Evolutionary conservation across 2,888 invertebrate species (phyloP).

Genomic region (Coenonympha glycerion): DNA sequence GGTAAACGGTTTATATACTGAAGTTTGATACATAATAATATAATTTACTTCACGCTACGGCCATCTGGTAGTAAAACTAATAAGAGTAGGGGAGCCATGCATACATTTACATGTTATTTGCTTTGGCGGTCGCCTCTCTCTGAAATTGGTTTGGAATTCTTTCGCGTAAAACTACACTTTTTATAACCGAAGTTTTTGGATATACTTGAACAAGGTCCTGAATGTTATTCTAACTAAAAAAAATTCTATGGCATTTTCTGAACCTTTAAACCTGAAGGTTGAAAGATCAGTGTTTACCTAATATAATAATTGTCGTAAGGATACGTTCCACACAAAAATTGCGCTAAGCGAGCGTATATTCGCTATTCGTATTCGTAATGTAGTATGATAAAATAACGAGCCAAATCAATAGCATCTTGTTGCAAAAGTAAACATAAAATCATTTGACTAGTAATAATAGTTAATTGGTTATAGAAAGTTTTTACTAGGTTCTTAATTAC

Average conservation of each 20-base stretch:
- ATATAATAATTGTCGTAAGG: too few relatives aligned
- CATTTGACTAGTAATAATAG: too few relatives aligned
- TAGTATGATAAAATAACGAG: too few relatives aligned
- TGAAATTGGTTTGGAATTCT: conserved; percentile 12
- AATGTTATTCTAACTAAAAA: not conserved
- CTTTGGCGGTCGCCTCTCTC: conserved; percentile 11
- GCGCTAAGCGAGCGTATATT: too few relatives aligned
- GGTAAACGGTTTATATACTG: not conserved
- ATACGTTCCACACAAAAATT: too few relatives aligned
- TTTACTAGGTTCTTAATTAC: too few relatives aligned
- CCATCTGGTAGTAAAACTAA: conserved; percentile 1
- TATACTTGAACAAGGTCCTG: not conserved
- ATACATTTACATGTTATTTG: conserved; percentile 13
- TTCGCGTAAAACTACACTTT: not conserved
- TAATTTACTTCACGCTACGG: conserved; percentile 1
- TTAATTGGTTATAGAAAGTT: too few relatives aligned
- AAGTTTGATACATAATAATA: not conserved
- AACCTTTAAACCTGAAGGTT: not conserved
- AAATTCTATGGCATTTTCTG: not conserved
- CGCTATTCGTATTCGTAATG: too few relatives aligned
- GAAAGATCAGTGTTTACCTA: too few relatives aligned
- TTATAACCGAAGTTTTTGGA: not conserved
- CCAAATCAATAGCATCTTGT: too few relatives aligned
- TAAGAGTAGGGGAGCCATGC: conserved; percentile 7
- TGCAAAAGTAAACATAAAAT: too few relatives aligned